These are phyloP conservation scores for Eupithecia centaureata DNA, from an alignment of 2,888 invertebrate species.

Conservation along the genomic window DNA sequence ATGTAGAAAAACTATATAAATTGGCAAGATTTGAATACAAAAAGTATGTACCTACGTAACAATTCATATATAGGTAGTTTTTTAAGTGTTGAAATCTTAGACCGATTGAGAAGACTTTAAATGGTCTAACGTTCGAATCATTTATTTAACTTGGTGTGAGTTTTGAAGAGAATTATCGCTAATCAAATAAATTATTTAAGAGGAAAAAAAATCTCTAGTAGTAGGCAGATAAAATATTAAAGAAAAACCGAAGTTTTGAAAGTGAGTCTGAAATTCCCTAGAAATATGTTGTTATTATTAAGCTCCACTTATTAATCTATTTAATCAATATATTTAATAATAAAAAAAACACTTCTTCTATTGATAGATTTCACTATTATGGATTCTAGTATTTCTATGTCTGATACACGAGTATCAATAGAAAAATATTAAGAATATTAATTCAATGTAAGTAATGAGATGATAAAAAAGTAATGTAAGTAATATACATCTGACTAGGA, in stretches of 20 bases:
- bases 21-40: constrained; percentile 28
- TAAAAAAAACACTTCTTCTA: not conserved
- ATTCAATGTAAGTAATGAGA: not conserved
- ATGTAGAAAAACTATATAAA: constrained; percentile 22
- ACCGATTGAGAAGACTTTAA: not conserved
- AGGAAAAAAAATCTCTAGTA: too few species aligned
- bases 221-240: too few species aligned
- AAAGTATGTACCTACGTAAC: not conserved
- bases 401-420: too few species aligned
- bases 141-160: not conserved
- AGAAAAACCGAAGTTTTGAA: not conserved
- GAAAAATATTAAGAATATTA: not conserved
- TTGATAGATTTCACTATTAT: not conserved
- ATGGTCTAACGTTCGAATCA: not conserved
- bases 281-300: too few species aligned
- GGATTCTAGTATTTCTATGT: not conserved
- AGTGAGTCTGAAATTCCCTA: not conserved
- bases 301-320: not conserved
- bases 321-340: too few species aligned
- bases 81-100: not conserved
- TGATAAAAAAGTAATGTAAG: not conserved
- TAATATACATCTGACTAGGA: constrained; percentile 5
- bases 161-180: too few species aligned
- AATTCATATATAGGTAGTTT: not conserved
- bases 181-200: too few species aligned